Percentiles rank a stretch among this genome's conserved stretches.
Evolutionary conservation across 2,888 invertebrate genomes (phyloP).

Genomic region (Tachystola acroxantha): DNA sequence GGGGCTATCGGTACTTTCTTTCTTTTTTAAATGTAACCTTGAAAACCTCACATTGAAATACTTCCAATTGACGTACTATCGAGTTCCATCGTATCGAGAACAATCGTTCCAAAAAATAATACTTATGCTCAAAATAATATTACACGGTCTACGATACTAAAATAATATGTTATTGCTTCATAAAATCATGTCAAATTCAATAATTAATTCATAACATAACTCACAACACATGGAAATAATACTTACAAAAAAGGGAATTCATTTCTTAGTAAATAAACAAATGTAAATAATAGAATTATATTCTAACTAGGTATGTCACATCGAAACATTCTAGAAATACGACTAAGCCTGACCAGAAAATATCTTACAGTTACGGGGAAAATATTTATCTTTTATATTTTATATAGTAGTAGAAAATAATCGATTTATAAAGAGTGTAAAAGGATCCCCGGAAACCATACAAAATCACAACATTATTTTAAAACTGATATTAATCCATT

Average conservation of each 20-base stretch:
- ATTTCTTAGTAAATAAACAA: slow-evolving; percentile 7
- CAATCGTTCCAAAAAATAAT: too few species aligned
- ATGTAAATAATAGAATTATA: slow-evolving; percentile 3
- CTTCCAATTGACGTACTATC: too few species aligned
- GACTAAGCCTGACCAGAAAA: neutral
- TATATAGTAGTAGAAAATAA: too few species aligned
- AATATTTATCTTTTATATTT: neutral
- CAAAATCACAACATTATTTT: too few species aligned
- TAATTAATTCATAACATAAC: slow-evolving; percentile 1
- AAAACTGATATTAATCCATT: too few species aligned
- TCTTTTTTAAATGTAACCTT: too few species aligned
- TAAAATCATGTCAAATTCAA: slow-evolving; percentile 2
- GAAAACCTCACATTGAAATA: too few species aligned
- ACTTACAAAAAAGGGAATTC: slow-evolving; percentile 2
- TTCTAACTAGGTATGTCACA: slow-evolving; percentile 7
- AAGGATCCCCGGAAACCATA: too few species aligned
- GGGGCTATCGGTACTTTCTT: too few species aligned
- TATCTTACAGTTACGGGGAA: neutral
- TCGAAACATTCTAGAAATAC: slow-evolving; percentile 1
- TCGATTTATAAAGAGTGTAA: neutral
- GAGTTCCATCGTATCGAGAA: too few species aligned
- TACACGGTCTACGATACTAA: too few species aligned
- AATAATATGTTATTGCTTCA: neutral
- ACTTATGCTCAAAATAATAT: too few species aligned
- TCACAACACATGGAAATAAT: slow-evolving; percentile 15